Base-by-base conservation (phyloP, 2,113 vertebrate genomes). In the Nycticryphes semicollaris region DNA sequence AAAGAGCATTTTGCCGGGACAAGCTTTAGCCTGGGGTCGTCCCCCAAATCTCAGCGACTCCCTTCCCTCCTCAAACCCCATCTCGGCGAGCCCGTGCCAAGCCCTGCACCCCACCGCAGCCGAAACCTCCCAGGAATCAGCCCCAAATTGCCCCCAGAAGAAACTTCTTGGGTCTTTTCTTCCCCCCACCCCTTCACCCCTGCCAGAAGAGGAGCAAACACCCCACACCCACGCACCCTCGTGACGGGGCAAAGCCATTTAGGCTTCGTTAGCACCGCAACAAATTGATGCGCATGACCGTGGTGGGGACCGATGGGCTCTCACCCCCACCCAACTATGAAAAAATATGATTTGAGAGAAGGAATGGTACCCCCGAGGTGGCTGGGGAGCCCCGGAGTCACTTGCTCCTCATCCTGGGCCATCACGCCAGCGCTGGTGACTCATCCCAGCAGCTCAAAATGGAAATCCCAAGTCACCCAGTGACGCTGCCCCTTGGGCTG, bases 401-500 rank as follows among this genome's bases (percentile, higher is more conserved):
- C 50, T 63, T 15, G 2, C 35, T 77, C 70, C 75, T 51, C 9
- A 2, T 14, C 66, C 59, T 0, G 11, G 33, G 33, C 24, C 50
- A 84, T 56, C 68, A 60, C 8, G 12, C 76, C 77, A 68, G 82
- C 0, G 15, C 87, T 3, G 63, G 72, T 97, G 97, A 97, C 66
- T 97, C 97, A 97, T 12, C 69, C 63, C 84, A 30, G 56, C 21
- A 7, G 64, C 88, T 73, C 2, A 1, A 20, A 54, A 92, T 94
- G 97, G 97, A 96, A 95, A 95, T 48, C 88, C 87, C 81, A n/a
- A 57, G 14, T 88, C 96, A 93, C 27, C 28, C 1, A 51, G 54
- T 16, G 79, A 85, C 12, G 54, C 18, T 6, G 39, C 45, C 93
- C 50, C 79, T 91, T 81, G 94, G 87, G 84, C 79, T 43, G 20